phyloP scores from a whole-genome alignment of 2,797 vertebrate genomes.

The Etheostoma nigrum region DNA sequence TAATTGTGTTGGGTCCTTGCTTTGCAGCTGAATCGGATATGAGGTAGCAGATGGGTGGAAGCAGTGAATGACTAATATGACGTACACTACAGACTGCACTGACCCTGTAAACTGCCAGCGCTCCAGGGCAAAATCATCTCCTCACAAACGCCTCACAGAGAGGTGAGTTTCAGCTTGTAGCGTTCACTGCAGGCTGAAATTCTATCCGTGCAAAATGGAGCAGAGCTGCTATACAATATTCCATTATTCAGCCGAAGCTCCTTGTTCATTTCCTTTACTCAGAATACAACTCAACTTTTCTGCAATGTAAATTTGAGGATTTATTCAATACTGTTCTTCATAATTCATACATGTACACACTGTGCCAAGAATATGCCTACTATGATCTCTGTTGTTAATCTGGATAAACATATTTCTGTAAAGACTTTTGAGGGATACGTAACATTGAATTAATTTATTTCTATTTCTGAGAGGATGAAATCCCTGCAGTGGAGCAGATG shows the following conservation, averaged over 20 bases:
- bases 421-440: slow-evolving; percentile 40
- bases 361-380: not conserved
- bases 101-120: slow-evolving; percentile 24
- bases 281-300: slow-evolving; percentile 1
- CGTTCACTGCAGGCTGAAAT: not conserved
- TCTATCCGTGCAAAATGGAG: not conserved
- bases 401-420: slow-evolving; percentile 38
- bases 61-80: slow-evolving; percentile 33
- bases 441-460: slow-evolving; percentile 33
- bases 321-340: slow-evolving; percentile 5
- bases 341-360: slow-evolving; percentile 5
- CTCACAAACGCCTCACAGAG: not conserved
- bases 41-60: slow-evolving; percentile 38
- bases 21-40: slow-evolving; percentile 48
- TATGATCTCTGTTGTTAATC: slow-evolving; percentile 46
- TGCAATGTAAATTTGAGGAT: slow-evolving; percentile 10
- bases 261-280: not conserved
- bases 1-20: slow-evolving; percentile 37
- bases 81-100: slow-evolving; percentile 9
- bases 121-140: slow-evolving; percentile 23
- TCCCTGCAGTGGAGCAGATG: slow-evolving; percentile 36
- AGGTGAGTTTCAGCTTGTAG: not conserved
- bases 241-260: slow-evolving; percentile 14
- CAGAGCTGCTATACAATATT: slow-evolving; percentile 13
- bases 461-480: slow-evolving; percentile 44